Evolutionary conservation across 2,888 invertebrate species (phyloP), one percentile per base, ranked within the genome.

Genomic region (Ectemnius cavifrons): DNA sequence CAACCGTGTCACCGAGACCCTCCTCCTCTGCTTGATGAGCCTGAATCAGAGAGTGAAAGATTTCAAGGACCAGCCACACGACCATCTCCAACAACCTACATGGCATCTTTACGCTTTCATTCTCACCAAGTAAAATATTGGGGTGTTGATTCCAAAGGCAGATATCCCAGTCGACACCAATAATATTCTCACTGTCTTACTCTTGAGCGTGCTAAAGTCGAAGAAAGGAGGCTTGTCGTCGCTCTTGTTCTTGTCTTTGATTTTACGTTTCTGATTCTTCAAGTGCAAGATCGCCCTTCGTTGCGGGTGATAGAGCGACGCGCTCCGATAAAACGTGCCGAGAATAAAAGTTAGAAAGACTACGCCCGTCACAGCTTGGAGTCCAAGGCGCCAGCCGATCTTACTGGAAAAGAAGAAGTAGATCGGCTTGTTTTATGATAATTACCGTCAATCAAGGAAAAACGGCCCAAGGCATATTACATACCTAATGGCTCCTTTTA

Each of bases 221-320:
- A 97, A 95, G 91, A 97, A 97, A 0, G 97, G 96, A 56, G 95
- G 95, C 77, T 95, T 94, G 84, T 96, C 96, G 83, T 96, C 96
- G 52, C 92, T 88, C 84, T 95, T 95, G 87, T 94, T 95, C 87
- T 95, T 95, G 88, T 96, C 95, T 90, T 96, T 95, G 92, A 96
- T 94, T 91, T 96, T 96, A 78, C 95, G 92, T 89, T 96, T 96
- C 90, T 97, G 97, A 91, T 96, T 97, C 91, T 97, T 97, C 86
- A 97, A 94, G 90, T 97, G 97, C 57, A 97, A 92, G 84, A 97
- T 97, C 73, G 97, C 97, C 74, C 97, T 93, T 71, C 97, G 91
- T 89, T 97, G 96, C 0, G 97, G 97, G 89, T 97, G 97, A 91
- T 97, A 97, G 8, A 97, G 92, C 0, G 97, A 96, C 0, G 97